Base-by-base conservation (phyloP, 2,888 invertebrate genomes). In the Netelia virgata region DNA sequence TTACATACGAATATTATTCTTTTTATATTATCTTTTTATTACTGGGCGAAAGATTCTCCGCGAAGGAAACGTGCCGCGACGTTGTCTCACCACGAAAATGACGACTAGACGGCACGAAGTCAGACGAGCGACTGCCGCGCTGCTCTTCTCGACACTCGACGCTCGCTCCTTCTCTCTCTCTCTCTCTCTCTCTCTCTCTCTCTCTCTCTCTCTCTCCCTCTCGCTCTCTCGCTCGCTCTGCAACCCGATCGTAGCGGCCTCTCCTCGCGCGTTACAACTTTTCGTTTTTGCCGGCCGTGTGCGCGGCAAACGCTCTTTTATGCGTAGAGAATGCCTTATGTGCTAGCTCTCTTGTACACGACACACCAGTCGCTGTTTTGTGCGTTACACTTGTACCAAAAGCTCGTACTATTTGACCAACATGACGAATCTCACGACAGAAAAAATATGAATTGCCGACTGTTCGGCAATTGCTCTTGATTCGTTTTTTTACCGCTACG, bases 121-220 rank as follows among this genome's bases (percentile, higher is more conserved):
- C 86, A 81, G 80, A 79, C 84, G 83, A 85, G 80, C 84, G 85
- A 86, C 87, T 87, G 78, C 63, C 64, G 86, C 84, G 81, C 86
- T 86, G 63, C 68, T 59, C 74, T 61, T 73, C 68, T 74, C 64
- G 16, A 23, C 43, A 18, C 57, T 80, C 78, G 72, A 47, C 72
- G 59, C 47, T 68, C 75, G 11, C 47, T 23, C 11, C 23, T 11
- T 18, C 43, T 69, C 68, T 20, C 20, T 64, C 43, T 28, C 23
- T 66, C 75, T 64, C 81, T 36, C 70, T 63, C 36, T 20, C 36
- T n/a, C 53, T 43, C 41, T 61, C 18, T 11, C 50, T 11, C 50
- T 50, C 23, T 23, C 23, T 23, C 23, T 23, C 28, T 28, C 28
- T 28, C 28, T 28, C 3, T 28, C 55, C 3, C 6, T 55, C 6